Percentiles rank a stretch among this genome's conserved stretches.
Evolutionary conservation across 92 coral and sea anemone species (phyloP).

Genomic region (Siderastrea siderea): DNA sequence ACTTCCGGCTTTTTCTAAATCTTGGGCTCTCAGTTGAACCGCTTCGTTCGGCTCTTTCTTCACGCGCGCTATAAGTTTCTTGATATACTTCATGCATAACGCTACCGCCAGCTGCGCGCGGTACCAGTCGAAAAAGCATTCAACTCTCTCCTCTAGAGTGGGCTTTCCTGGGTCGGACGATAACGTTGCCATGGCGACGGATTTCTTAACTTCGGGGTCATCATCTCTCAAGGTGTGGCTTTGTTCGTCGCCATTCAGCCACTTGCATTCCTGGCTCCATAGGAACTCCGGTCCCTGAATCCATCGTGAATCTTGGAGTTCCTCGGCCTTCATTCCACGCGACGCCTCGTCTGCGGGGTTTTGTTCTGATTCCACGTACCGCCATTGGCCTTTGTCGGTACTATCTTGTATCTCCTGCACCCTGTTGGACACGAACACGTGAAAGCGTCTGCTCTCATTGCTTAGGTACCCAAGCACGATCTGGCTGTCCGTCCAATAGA

Average conservation of each 20-base stretch:
- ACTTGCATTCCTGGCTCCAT: slow-evolving; percentile 6
- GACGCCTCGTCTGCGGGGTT: slow-evolving; percentile 56
- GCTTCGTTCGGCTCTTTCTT: slow-evolving; percentile 15
- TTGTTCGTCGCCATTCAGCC: background rate
- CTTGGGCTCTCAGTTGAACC: slow-evolving; percentile 21
- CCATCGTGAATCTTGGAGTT: slow-evolving; percentile 33
- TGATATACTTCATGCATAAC: slow-evolving; percentile 27
- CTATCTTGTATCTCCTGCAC: slow-evolving; percentile 39
- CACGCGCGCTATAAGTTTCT: slow-evolving; percentile 22
- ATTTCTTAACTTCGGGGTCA: slow-evolving; percentile 71
- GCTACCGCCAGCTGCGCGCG: slow-evolving; percentile 70
- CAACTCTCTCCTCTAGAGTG: slow-evolving; percentile 39
- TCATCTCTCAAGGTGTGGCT: slow-evolving; percentile 12
- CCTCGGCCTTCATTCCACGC: slow-evolving; percentile 27
- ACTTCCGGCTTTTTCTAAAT: slow-evolving; percentile 48
- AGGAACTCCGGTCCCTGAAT: slow-evolving; percentile 29
- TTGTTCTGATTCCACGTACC: slow-evolving; percentile 6
- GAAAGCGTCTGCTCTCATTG: slow-evolving; percentile 39
- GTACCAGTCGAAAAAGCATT: slow-evolving; percentile 68
- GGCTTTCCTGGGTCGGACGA: background rate
- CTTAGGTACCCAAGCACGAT: slow-evolving; percentile 35
- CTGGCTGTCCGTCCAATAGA: slow-evolving; percentile 41
- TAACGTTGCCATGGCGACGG: slow-evolving; percentile 17
- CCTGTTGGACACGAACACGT: slow-evolving; percentile 32
- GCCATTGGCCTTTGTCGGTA: slow-evolving; percentile 27